phyloP scores from a whole-genome alignment of 2,797 vertebrate species.

The Dipus sagitta region DNA sequence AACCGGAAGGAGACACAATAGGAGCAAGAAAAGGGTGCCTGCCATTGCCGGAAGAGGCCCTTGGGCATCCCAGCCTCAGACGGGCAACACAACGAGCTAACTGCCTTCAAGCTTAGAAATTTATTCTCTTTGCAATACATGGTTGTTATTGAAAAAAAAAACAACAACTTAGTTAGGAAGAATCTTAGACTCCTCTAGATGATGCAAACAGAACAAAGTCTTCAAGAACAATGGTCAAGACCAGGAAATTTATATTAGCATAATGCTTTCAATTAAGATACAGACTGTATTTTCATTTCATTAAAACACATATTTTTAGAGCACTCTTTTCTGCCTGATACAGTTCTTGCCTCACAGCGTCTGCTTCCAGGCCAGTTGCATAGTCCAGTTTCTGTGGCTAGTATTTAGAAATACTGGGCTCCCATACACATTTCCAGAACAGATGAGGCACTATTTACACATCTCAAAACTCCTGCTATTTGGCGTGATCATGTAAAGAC shows the following conservation, averaged over 20 bases:
- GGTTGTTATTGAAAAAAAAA: not conserved
- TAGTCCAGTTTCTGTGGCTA: not conserved
- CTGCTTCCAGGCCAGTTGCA: not conserved
- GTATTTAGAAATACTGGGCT: constrained; percentile 41
- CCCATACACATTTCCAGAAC: not conserved
- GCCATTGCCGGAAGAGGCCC: not conserved
- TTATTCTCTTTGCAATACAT: not conserved
- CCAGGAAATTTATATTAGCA: not conserved
- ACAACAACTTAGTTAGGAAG: not conserved
- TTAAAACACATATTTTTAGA: not conserved
- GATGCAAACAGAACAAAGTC: not conserved
- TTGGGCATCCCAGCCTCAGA: not conserved
- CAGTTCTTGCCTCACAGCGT: not conserved
- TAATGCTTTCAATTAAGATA: not conserved
- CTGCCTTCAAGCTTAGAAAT: constrained; percentile 1
- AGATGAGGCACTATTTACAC: not conserved
- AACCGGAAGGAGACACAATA: not conserved
- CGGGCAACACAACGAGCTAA: too few species aligned
- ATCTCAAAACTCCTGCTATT: constrained; percentile 7
- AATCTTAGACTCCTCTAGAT: not conserved
- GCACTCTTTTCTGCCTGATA: not conserved
- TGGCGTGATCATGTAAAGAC: not conserved
- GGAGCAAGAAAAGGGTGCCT: not conserved
- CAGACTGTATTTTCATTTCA: constrained; percentile 1
- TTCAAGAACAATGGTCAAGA: not conserved